Evolutionary conservation across 2,888 invertebrate species (phyloP).

Genomic region (Hirtodrosophila alboralis): DNA sequence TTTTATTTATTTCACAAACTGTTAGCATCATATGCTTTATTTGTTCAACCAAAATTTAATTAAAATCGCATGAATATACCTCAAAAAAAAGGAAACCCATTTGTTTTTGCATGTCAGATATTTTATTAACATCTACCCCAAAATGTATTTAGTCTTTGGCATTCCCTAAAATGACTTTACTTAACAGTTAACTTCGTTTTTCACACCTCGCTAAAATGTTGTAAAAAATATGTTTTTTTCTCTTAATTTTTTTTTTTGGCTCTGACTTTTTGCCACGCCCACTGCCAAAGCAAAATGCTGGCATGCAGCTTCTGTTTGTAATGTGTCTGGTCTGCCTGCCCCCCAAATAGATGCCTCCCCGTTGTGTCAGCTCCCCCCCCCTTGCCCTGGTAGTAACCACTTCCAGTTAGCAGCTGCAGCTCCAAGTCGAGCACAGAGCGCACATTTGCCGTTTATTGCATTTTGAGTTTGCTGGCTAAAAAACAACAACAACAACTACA

Average conservation of each 20-base stretch:
- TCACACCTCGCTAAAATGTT: conserved; percentile 30
- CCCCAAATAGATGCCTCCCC: background rate
- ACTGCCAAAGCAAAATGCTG: conserved; percentile 20
- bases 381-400: conserved; percentile 30
- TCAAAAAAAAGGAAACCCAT: too few relatives aligned
- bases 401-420: conserved; percentile 56
- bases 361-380: background rate
- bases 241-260: conserved; percentile 5
- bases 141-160: too few relatives aligned
- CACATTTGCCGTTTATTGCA: conserved; percentile 79
- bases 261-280: conserved; percentile 38
- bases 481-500: conserved; percentile 16
- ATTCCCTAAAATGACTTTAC: too few relatives aligned
- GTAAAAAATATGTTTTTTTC: conserved; percentile 16
- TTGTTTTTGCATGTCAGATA: too few relatives aligned
- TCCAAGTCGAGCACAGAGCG: conserved; percentile 27
- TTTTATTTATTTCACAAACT: too few relatives aligned
- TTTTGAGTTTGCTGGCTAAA: conserved; percentile 61
- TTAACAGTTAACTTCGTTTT: conserved; percentile 6
- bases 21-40: too few relatives aligned
- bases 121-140: too few relatives aligned
- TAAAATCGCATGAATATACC: too few relatives aligned
- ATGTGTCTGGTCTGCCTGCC: conserved; percentile 72
- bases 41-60: too few relatives aligned
- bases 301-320: conserved; percentile 68